Evolutionary conservation across 2,888 invertebrate genomes (phyloP).

Genomic region (Drosophila nr. fundita): DNA sequence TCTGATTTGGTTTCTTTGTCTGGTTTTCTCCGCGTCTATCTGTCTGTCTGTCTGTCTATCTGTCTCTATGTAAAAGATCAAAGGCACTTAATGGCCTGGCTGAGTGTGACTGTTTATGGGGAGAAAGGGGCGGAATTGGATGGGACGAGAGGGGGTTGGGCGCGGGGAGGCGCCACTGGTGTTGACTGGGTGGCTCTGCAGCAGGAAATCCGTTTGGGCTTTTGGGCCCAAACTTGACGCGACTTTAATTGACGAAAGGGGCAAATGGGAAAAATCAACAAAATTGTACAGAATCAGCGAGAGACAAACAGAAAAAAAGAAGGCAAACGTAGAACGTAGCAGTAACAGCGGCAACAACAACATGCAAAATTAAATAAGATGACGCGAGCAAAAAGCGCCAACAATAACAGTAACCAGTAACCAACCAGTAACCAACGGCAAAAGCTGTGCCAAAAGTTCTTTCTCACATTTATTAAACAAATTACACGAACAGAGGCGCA

Average conservation of each 20-base stretch:
- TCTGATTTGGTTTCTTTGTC: slow-evolving; percentile 40
- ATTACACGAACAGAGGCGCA: slow-evolving; percentile 53
- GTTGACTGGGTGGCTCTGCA: slow-evolving; percentile 40
- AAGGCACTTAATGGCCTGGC: slow-evolving; percentile 73
- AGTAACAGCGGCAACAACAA: slow-evolving; percentile 44
- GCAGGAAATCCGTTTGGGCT: slow-evolving; percentile 61
- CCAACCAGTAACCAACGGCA: slow-evolving; percentile 37
- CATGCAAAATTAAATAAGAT: slow-evolving; percentile 80
- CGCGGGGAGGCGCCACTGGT: slow-evolving; percentile 32
- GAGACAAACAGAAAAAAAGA: slow-evolving; percentile 36
- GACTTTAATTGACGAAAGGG: slow-evolving; percentile 68
- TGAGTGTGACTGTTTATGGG: slow-evolving; percentile 48
- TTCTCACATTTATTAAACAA: slow-evolving; percentile 80
- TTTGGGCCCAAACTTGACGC: slow-evolving; percentile 62
- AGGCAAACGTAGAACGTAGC: slow-evolving; percentile 52
- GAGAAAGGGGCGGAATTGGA: not conserved
- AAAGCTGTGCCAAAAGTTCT: slow-evolving; percentile 41
- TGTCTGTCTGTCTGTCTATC: slow-evolving; percentile 2
- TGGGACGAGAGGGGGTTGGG: not conserved
- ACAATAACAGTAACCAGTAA: slow-evolving; percentile 50
- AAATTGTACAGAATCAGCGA: slow-evolving; percentile 58
- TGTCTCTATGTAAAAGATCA: slow-evolving; percentile 69
- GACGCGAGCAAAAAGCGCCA: slow-evolving; percentile 65
- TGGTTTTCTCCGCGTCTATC: not conserved
- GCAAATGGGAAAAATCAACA: slow-evolving; percentile 69